These are phyloP conservation scores for Loripinus fragilis DNA, from an alignment of 2,888 invertebrate genomes.

Conservation along the genomic window DNA sequence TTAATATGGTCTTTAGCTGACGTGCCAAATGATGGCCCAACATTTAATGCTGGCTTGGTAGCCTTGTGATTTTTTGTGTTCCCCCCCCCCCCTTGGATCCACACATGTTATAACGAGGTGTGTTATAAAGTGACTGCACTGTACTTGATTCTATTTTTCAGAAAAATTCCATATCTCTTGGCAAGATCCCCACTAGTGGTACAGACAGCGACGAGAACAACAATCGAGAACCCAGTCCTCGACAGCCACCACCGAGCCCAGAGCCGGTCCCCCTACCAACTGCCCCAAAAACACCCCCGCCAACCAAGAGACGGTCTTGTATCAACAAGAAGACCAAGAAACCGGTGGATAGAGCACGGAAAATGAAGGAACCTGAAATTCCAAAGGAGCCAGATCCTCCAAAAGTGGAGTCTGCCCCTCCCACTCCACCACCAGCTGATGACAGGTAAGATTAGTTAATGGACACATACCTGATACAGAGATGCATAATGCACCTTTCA, in stretches of 20 bases:
- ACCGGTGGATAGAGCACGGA: constrained; percentile 37
- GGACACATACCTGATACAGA: no score
- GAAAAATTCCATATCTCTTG: not conserved
- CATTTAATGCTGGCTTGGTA: no score
- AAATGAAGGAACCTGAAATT: constrained; percentile 51
- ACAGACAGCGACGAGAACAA: constrained; percentile 35
- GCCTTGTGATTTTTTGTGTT: no score
- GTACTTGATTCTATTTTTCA: not conserved
- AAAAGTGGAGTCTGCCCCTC: constrained; percentile 15
- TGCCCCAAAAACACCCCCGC: constrained; percentile 29
- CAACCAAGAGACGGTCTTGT: constrained; percentile 37
- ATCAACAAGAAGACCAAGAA: constrained; percentile 55
- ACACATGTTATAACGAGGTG: no score
- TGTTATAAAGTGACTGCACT: no score
- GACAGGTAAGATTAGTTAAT: constrained; percentile 32
- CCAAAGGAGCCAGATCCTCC: constrained; percentile 26
- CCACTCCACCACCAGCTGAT: constrained; percentile 18
- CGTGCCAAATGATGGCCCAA: no score
- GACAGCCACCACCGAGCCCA: constrained; percentile 54
- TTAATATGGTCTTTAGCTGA: no score
- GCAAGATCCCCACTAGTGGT: constrained; percentile 19
- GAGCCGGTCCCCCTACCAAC: constrained; percentile 30
- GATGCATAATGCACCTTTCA: no score
- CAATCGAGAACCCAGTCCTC: constrained; percentile 38
- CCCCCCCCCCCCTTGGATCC: no score